These are phyloP conservation scores for Pocillopora verrucosa DNA, from an alignment of 64 coral and sea anemone species.

Conservation along the genomic window DNA sequence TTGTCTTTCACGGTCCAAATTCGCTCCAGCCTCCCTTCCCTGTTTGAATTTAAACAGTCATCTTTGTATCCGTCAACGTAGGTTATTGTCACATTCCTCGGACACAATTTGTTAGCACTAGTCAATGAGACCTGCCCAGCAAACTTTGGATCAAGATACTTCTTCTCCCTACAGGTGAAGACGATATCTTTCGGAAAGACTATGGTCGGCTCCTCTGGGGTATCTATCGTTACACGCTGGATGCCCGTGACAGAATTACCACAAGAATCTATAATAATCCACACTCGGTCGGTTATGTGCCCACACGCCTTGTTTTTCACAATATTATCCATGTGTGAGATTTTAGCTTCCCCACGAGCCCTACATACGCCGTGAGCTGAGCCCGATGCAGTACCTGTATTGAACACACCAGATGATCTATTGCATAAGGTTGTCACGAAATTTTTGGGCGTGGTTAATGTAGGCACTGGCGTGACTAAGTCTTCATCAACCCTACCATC, in stretches of 20 bases:
- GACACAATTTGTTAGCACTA: neutral
- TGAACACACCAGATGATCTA: neutral
- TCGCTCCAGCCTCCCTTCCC: too few relatives aligned
- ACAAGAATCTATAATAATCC: slow-evolving; percentile 37
- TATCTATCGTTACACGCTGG: slow-evolving; percentile 16
- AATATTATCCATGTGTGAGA: neutral
- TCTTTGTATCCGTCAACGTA: neutral
- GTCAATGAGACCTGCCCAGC: neutral
- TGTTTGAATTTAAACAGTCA: too few relatives aligned
- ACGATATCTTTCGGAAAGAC: slow-evolving; percentile 8
- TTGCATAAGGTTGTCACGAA: neutral
- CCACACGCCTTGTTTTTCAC: neutral
- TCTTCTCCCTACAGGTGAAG: slow-evolving; percentile 9
- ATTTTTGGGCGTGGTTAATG: slow-evolving; percentile 27
- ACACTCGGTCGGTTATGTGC: neutral
- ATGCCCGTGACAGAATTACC: neutral
- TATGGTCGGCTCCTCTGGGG: neutral
- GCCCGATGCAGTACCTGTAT: neutral
- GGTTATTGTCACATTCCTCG: neutral
- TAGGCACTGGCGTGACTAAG: neutral
- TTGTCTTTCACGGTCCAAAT: too few relatives aligned
- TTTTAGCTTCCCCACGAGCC: neutral
- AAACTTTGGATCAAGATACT: neutral
- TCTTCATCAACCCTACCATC: slow-evolving; percentile 45
- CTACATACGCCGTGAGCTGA: slow-evolving; percentile 18